Evolutionary conservation across 2,888 invertebrate genomes (phyloP).

Genomic region (Ormyrus nitidulus): DNA sequence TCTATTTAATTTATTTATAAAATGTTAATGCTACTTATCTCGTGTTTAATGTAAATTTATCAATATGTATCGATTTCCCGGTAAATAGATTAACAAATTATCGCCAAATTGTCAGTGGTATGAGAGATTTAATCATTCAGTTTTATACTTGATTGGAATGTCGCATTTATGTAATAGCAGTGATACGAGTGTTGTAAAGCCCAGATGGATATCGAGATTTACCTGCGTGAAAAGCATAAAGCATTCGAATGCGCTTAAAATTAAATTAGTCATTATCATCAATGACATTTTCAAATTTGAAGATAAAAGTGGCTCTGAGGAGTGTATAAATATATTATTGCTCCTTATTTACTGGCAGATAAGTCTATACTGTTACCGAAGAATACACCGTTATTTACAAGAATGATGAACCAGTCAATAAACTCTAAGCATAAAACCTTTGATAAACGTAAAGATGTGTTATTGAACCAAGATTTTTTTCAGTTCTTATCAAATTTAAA

Average conservation of each 20-base stretch:
- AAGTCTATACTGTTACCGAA: slow-evolving; percentile 6
- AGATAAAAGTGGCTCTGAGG: background rate
- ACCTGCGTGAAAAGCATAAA: background rate
- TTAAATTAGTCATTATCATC: too few species aligned
- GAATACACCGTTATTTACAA: slow-evolving; percentile 38
- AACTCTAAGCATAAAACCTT: slow-evolving; percentile 26
- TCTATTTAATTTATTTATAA: slow-evolving; percentile 7
- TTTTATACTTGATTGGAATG: slow-evolving; percentile 21
- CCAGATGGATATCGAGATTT: slow-evolving; percentile 12
- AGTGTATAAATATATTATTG: background rate
- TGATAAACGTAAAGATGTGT: slow-evolving; percentile 38
- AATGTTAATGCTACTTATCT: slow-evolving; percentile 9
- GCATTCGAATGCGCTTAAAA: too few species aligned
- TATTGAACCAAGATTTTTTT: slow-evolving; percentile 47
- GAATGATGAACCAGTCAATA: slow-evolving; percentile 38
- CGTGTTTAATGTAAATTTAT: slow-evolving; percentile 35
- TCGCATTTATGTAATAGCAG: slow-evolving; percentile 29
- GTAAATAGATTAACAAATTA: slow-evolving; percentile 45
- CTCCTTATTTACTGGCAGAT: slow-evolving; percentile 6
- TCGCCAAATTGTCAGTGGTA: slow-evolving; percentile 20
- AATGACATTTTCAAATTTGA: background rate
- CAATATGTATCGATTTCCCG: background rate
- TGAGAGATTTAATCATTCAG: slow-evolving; percentile 27
- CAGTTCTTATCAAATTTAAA: slow-evolving; percentile 26
- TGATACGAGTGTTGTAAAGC: background rate